phyloP scores from a whole-genome alignment of 2,113 vertebrate genomes.

The Piaya cayana region DNA sequence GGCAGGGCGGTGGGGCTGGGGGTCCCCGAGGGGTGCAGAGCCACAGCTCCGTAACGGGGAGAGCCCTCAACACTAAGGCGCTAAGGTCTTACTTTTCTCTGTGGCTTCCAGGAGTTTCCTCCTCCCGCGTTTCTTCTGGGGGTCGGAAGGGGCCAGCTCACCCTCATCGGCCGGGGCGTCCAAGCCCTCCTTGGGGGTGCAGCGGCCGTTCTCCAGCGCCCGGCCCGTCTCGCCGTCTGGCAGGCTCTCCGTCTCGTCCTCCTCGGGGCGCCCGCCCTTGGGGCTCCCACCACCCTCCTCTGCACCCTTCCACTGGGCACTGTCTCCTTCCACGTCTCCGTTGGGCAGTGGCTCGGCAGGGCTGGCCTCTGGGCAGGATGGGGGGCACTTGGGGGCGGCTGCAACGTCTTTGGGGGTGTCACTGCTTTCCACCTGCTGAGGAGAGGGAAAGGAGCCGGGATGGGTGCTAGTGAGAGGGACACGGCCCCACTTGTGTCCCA shows the following conservation, averaged over 20 bases:
- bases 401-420: slow-evolving; percentile 79
- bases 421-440: slow-evolving; percentile 82
- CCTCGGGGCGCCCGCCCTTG: slow-evolving; percentile 71
- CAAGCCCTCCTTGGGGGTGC: slow-evolving; percentile 77
- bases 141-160: slow-evolving; percentile 72
- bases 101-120: slow-evolving; percentile 85
- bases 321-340: slow-evolving; percentile 83
- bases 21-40: background rate
- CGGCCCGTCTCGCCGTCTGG: slow-evolving; percentile 73
- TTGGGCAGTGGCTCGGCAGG: slow-evolving; percentile 84
- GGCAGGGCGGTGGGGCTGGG: background rate
- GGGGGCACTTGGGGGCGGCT: slow-evolving; percentile 78
- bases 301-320: slow-evolving; percentile 49
- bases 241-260: slow-evolving; percentile 72
- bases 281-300: slow-evolving; percentile 79
- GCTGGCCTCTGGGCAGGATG: slow-evolving; percentile 75
- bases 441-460: background rate
- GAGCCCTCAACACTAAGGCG: background rate
- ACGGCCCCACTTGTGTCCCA: rapidly evolving
- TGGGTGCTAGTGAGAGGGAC: rapidly evolving
- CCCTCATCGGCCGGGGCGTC: slow-evolving; percentile 81
- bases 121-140: slow-evolving; percentile 84
- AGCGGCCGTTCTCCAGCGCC: slow-evolving; percentile 87
- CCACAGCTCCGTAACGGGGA: background rate
- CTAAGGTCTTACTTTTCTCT: slow-evolving; percentile 84